Evolutionary conservation across 2,888 invertebrate species (phyloP), one percentile per base, ranked within the genome.

Genomic region (Eupithecia subfuscata): DNA sequence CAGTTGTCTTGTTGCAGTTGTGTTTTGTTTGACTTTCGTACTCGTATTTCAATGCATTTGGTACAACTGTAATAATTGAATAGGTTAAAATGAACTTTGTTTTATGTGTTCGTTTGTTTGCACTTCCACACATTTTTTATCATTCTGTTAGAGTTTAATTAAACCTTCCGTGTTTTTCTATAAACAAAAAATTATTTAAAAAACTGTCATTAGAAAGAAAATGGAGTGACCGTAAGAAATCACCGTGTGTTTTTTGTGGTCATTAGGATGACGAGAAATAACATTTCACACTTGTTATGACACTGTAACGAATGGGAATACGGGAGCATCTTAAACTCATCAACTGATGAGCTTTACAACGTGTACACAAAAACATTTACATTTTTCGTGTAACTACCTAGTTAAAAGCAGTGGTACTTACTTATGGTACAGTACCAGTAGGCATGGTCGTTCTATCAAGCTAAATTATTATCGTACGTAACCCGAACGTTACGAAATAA

Each of bases 1-100:
- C 92, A 88, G 89, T 90, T 90, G 90, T 92, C 93, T 90, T 90
- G 90, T 92, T 92, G 92, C 92, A 90, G 91, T 90, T 56, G 60
- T 92, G 92, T 93, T 94, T 94, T 94, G 89, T 94, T 93, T 91
- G 85, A 93, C 93, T 93, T 94, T 93, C 91, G 91, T 92, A 92
- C 64, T 34, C 34, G 64, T 64, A 60, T 92, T 93, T 91, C 86
- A 86, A 89, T 87, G 82, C 86, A 88, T 86, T 88, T 87, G 84
- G 87, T 91, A 89, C 88, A 91, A 90, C 90, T 87, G 85, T 86
- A 85, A 86, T 91, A 89, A 91, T 89, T 89, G 88, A 90, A 91
- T 91, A 87, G 85, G 87, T 88, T 89, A 86, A 85, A 86, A 86
- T 71, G 16, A 34, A 64, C 8, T 34, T 64, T 34, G 25, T 60